Evolutionary conservation across 2,888 invertebrate genomes (phyloP).

Genomic region (Drosophila anomalata): DNA sequence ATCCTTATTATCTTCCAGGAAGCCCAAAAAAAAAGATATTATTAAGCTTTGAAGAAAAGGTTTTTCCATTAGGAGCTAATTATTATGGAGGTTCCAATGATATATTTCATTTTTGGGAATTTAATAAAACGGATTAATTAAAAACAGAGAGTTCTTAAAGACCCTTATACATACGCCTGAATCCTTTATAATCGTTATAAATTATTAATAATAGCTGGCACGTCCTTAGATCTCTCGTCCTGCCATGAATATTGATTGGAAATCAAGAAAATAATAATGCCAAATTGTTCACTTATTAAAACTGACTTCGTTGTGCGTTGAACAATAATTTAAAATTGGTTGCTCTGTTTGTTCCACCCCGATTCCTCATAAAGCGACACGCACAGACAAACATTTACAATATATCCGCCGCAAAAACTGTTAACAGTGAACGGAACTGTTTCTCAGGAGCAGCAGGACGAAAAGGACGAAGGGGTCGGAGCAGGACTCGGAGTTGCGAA

Average conservation of each 20-base stretch:
- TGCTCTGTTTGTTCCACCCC: slow-evolving; percentile 45
- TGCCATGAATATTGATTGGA: slow-evolving; percentile 4
- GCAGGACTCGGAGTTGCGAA: background rate
- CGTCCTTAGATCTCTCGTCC: background rate
- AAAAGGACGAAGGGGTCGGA: background rate
- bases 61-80: background rate
- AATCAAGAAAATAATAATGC: slow-evolving; percentile 15
- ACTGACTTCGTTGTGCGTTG: slow-evolving; percentile 29
- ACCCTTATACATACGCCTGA: too few relatives aligned
- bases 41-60: background rate
- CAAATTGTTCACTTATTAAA: slow-evolving; percentile 41
- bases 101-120: background rate
- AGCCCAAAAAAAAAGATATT: background rate
- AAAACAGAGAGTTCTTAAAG: background rate
- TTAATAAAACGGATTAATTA: background rate
- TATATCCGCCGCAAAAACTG: slow-evolving; percentile 33
- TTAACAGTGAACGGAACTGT: slow-evolving; percentile 30
- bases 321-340: slow-evolving; percentile 42
- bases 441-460: background rate
- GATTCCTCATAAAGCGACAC: slow-evolving; percentile 33
- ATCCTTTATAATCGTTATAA: background rate
- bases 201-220: background rate
- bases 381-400: slow-evolving; percentile 39
- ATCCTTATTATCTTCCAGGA: background rate
- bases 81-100: background rate